Conservation (phyloP, 1,140 invertebrate genomes). For the Phocides pigmalion region DNA sequence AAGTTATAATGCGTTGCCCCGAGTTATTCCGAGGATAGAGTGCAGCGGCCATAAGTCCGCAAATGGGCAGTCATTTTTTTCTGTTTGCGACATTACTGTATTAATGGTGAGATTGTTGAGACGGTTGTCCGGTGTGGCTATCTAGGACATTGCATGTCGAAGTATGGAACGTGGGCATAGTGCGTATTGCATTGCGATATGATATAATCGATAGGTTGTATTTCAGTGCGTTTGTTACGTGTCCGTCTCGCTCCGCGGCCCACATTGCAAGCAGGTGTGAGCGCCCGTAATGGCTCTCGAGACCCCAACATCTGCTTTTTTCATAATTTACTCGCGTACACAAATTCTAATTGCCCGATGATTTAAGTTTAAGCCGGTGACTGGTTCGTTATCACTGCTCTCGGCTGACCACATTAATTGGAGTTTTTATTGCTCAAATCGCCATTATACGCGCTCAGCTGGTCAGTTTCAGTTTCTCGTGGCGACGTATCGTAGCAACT, state of each 20-base stretch:
- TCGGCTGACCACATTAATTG: conserved; percentile 50
- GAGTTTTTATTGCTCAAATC: conserved; percentile 47
- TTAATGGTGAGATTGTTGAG: conserved; percentile 58
- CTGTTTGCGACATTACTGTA: conserved; percentile 54
- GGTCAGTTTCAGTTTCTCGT: conserved; percentile 21
- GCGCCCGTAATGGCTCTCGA: conserved; percentile 59
- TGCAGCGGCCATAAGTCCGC: conserved; percentile 38
- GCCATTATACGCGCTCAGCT: conserved; percentile 26
- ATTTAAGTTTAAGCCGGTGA: conserved; percentile 51
- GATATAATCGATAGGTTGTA: conserved; percentile 69
- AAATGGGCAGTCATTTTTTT: conserved; percentile 53
- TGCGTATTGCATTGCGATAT: conserved; percentile 55
- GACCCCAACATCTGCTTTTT: conserved; percentile 78
- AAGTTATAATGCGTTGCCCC: conserved; percentile 41
- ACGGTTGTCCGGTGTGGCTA: conserved; percentile 61
- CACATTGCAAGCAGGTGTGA: conserved; percentile 74
- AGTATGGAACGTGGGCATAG: conserved; percentile 55
- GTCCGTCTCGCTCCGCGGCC: conserved; percentile 39
- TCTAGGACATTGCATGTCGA: conserved; percentile 77
- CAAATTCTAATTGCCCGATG: conserved; percentile 69
- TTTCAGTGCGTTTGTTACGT: conserved; percentile 49
- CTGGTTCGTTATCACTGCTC: conserved; percentile 46
- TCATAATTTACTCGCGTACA: conserved; percentile 62
- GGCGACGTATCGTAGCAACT: conserved; percentile 8
- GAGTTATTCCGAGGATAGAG: conserved; percentile 24